Base-by-base conservation (phyloP, 2,888 invertebrate genomes). In the Merodon equestris region DNA sequence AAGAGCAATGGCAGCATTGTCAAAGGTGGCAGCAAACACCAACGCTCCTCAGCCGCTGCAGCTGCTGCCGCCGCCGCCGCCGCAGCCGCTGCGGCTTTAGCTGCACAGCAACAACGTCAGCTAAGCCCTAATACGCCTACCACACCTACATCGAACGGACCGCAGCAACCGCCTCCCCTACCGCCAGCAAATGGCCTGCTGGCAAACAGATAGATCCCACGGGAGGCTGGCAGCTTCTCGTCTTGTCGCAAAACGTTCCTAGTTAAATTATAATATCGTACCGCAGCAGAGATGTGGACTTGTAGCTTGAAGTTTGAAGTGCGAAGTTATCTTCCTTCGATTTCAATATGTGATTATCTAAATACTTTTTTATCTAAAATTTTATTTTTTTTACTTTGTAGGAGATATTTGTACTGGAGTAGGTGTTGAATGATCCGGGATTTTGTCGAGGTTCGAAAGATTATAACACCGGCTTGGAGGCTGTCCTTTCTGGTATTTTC, bases 1-100 rank as follows among this genome's bases (percentile, higher is more conserved):
- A 95, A 95, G 88, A 93, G 91, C 84, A 93, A 93, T 83, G 93
- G 93, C 57, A 90, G 86, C 74, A 88, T 92, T 53, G 89, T 88
- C 67, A 92, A 92, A 83, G 90, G 91, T 81, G 89, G 82, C 7
- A 76, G 82, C 12, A 87, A 87, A 57, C 86, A 87, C 72, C 87
- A 85, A 50, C 81, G 81, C 15, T 64, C 75, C 12, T 64, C 70
- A 15, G 68, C 64, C 34, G 48, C 75, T n/a, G 50, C 70, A 27
- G 66, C 70, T 82, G 86, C 66, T 53, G 77, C 51, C 47, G 72
- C 64, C 14, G 54, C 73, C 17, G 70, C 76, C 10, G 19, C 82
- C 9, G 61, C 76, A 1, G 84, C 84, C 38, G 77, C 51, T 47
- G 72, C 64, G 15, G 54, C 73, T 34, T 66, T 74, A 9, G 19